phyloP scores from a whole-genome alignment of 2,888 invertebrate species.

The Machimus atricapillus region DNA sequence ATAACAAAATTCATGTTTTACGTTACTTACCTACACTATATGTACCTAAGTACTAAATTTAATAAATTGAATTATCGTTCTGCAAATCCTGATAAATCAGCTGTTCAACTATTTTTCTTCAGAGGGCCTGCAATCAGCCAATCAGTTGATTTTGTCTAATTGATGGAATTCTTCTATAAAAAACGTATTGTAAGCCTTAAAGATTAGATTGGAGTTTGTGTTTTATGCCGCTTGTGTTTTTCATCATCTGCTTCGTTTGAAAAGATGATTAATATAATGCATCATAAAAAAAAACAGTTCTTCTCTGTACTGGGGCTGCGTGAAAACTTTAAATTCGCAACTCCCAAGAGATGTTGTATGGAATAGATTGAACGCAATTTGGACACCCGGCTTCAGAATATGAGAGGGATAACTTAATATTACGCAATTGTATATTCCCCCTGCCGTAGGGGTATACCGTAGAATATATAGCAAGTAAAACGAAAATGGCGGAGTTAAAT shows the following conservation, averaged over 20 bases:
- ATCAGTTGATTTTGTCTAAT: too few relatives aligned
- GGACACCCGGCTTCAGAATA: not conserved
- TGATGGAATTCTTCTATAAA: too few relatives aligned
- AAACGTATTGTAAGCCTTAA: too few relatives aligned
- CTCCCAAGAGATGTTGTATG: not conserved
- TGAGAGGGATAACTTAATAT: not conserved
- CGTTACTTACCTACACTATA: too few relatives aligned
- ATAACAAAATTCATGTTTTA: too few relatives aligned
- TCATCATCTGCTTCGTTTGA: not conserved
- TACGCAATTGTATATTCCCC: not conserved
- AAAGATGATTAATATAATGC: too few relatives aligned
- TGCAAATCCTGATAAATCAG: too few relatives aligned
- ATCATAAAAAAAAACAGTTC: too few relatives aligned
- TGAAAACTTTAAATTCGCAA: not conserved
- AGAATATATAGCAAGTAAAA: not conserved
- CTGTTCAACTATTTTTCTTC: too few relatives aligned
- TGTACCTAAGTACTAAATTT: too few relatives aligned
- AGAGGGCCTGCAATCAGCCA: too few relatives aligned
- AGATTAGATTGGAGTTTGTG: not conserved
- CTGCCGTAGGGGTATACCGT: not conserved
- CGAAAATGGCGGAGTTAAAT: constrained; percentile 25
- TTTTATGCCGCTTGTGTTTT: not conserved
- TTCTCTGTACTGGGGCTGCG: not conserved
- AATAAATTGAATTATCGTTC: too few relatives aligned
- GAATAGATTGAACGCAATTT: not conserved